Evolutionary conservation across 2,797 vertebrate genomes (phyloP).

Genomic region (Ptychobarbus kaznakovi): DNA sequence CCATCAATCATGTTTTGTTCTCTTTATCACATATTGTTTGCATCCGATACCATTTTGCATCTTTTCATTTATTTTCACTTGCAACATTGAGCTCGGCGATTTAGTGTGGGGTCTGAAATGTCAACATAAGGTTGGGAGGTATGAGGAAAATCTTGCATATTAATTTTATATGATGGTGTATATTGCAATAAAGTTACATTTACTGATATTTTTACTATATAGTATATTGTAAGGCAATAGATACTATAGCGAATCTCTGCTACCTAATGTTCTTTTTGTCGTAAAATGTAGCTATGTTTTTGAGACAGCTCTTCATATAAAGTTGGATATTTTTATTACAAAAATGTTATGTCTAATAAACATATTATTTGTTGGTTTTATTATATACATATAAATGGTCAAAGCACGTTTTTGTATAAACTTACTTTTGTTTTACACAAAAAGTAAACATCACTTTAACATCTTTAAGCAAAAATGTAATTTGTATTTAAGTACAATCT

Average conservation of each 20-base stretch:
- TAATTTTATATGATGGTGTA: neutral
- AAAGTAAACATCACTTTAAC: neutral
- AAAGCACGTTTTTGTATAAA: no score
- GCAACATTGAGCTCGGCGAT: neutral
- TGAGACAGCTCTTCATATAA: neutral
- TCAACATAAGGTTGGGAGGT: neutral
- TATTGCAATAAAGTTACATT: neutral
- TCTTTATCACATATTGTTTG: slow-evolving; percentile 67
- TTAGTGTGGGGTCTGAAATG: slow-evolving; percentile 3
- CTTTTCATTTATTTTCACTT: slow-evolving; percentile 63
- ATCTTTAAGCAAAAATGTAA: neutral
- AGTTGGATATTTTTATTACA: neutral
- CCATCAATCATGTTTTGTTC: slow-evolving; percentile 78
- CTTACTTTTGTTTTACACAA: no score
- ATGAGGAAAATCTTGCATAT: neutral
- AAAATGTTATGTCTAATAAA: neutral
- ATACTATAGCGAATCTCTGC: neutral
- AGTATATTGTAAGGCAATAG: neutral
- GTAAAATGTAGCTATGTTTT: neutral
- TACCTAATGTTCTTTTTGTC: neutral
- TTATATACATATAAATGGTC: no score
- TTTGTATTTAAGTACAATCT: neutral
- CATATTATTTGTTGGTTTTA: no score
- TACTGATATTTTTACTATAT: neutral
- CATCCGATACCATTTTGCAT: slow-evolving; percentile 61